These are phyloP conservation scores for Arge pagana DNA, from an alignment of 2,888 invertebrate genomes.

Conservation along the genomic window DNA sequence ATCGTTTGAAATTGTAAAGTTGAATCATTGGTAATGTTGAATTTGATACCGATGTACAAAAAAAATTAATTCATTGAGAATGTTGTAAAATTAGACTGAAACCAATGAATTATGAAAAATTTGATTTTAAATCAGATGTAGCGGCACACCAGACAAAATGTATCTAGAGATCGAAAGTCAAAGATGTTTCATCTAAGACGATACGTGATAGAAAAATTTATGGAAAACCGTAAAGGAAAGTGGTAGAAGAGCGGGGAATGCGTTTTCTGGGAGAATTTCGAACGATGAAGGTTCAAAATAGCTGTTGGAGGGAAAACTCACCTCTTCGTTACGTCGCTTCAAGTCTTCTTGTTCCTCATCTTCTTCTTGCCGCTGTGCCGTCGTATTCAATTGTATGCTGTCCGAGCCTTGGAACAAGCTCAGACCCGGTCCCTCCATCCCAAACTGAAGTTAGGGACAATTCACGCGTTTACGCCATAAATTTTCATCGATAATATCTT, in stretches of 20 bases:
- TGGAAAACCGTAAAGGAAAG: no score
- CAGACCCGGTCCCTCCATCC: constrained; percentile 65
- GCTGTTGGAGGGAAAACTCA: constrained; percentile 44
- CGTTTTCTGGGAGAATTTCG: not conserved
- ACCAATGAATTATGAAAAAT: no score
- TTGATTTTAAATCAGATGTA: no score
- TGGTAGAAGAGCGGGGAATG: not conserved
- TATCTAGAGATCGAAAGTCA: no score
- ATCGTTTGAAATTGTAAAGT: no score
- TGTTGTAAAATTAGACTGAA: no score
- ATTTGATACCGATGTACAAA: no score
- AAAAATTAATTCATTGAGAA: no score
- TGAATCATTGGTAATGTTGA: no score
- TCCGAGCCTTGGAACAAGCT: constrained; percentile 73
- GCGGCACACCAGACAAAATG: no score
- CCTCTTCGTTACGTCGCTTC: constrained; percentile 70
- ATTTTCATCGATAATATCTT: constrained; percentile 48
- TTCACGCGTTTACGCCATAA: constrained; percentile 34
- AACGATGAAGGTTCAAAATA: not conserved
- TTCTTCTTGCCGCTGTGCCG: constrained; percentile 67
- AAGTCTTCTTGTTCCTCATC: constrained; percentile 75
- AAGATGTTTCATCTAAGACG: no score
- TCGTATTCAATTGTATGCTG: constrained; percentile 69
- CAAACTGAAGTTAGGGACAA: constrained; percentile 24
- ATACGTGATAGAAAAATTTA: no score